Evolutionary conservation across 2,113 vertebrate species (phyloP), one percentile per base, ranked within the genome.

Genomic region (Cyanistes caeruleus): DNA sequence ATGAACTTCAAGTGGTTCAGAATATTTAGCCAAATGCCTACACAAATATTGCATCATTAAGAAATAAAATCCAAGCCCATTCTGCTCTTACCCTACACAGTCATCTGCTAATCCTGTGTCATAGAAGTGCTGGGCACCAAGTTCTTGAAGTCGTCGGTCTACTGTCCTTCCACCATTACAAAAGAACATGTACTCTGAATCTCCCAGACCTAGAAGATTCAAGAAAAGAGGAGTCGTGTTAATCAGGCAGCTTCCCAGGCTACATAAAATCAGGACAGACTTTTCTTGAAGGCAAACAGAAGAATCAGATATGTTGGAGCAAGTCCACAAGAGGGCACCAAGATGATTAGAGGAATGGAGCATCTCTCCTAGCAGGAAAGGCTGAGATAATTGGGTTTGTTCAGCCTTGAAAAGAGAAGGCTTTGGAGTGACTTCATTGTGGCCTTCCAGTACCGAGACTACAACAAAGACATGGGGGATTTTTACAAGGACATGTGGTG

Each of bases 111-210:
- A 98, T 70, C 99, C 99, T 2, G 99, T 98, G 43, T 97, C 94
- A 62, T 98, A 99, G 96, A 99, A 99, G 79, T 92, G 99, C 69
- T 94, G 98, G 53, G 98, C 99, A 77, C 99, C 99, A 8, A 99
- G 99, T 94, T 99, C 98, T 69, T 98, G 98, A 43, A 99, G 98
- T 46, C 98, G 97, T 48, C 73, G 89, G 72, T 99, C 99, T 83
- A 99, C 98, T 30, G 98, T 98, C 96, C 99, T 99, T n/a, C 99
- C 99, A n/a, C 99, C 99, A n/a, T 99, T 99, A 96, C 99, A 99
- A 95, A 99, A 99, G 97, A 98, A 98, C 0, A 98, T 98, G 96
- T 99, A 99, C 81, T 99, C 99, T 33, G 99, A 99, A 94, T 99
- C 99, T 83, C 99, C 99, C 91, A 99, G 98, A 95, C 98, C 99